Percentiles rank a stretch among this genome's conserved stretches.
These are phyloP conservation scores for Actenoides lindsayi DNA, from an alignment of 2,113 vertebrate genomes.

Conservation along the genomic window DNA sequence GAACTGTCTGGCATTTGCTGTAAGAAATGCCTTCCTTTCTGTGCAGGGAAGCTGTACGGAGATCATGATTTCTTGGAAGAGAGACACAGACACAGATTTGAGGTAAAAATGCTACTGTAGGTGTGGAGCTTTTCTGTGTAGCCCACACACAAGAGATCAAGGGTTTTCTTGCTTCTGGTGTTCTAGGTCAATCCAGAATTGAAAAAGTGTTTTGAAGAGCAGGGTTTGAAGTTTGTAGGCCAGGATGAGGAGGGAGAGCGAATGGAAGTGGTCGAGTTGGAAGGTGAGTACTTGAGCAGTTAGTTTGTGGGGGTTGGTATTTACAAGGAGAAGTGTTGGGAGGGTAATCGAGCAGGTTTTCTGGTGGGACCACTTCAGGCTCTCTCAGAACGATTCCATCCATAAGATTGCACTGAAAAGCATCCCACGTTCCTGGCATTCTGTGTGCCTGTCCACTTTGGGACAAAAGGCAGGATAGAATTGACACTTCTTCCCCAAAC, in stretches of 20 bases:
- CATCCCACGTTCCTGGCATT: neutral
- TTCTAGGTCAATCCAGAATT: slow-evolving; percentile 93
- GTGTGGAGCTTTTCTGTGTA: neutral
- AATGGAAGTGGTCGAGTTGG: slow-evolving; percentile 94
- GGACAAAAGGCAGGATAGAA: neutral
- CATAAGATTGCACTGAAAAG: neutral
- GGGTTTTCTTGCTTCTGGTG: neutral
- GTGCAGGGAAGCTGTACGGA: slow-evolving; percentile 89
- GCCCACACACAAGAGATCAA: neutral
- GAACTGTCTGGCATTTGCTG: neutral
- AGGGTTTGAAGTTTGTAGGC: slow-evolving; percentile 91
- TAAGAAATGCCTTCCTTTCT: neutral
- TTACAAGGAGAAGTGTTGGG: neutral
- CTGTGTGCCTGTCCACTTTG: neutral
- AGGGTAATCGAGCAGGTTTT: neutral
- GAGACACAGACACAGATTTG: slow-evolving; percentile 93
- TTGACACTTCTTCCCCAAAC: neutral
- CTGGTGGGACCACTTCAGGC: neutral
- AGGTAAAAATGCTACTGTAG: slow-evolving; percentile 73
- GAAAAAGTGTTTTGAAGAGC: slow-evolving; percentile 87
- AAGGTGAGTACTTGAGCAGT: slow-evolving; percentile 74
- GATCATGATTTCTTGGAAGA: slow-evolving; percentile 90
- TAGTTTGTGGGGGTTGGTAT: neutral
- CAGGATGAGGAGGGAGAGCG: slow-evolving; percentile 93
- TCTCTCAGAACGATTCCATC: neutral